phyloP scores from a whole-genome alignment of 2,113 vertebrate species.

The Illadopsis cleaveri region DNA sequence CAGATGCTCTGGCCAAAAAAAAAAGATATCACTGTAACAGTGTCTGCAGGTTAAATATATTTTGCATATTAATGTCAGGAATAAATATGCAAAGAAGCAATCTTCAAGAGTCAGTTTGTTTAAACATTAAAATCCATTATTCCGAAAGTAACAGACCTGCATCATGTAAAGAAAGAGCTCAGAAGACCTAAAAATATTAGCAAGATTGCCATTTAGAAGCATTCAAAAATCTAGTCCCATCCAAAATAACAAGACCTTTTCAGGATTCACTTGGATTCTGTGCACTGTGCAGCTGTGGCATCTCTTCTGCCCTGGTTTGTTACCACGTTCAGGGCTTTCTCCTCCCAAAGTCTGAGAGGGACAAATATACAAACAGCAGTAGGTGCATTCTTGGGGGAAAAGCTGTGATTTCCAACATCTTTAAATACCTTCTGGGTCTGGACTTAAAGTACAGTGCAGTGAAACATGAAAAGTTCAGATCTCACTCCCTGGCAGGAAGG shows the following conservation, averaged over 20 bases:
- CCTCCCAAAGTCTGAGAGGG: neutral
- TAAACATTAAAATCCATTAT: neutral
- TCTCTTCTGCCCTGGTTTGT: neutral
- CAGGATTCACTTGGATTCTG: neutral
- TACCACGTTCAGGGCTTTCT: neutral
- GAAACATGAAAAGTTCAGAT: neutral
- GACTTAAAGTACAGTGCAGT: neutral
- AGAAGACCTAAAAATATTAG: neutral
- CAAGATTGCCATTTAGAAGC: neutral
- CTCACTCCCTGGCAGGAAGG: neutral
- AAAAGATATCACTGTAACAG: neutral
- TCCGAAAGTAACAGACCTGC: neutral
- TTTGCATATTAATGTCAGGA: neutral
- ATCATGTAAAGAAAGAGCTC: neutral
- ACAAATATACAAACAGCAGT: accelerated
- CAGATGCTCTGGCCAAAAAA: neutral
- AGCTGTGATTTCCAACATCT: neutral
- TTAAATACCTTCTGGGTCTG: neutral
- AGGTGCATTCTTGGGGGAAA: neutral
- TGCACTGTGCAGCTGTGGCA: accelerated
- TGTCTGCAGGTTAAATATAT: neutral
- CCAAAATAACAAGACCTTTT: neutral
- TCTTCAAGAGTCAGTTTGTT: neutral
- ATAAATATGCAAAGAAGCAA: neutral
- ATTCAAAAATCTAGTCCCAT: neutral